Percentiles rank a stretch among this genome's conserved stretches.
These are phyloP conservation scores for Phrynocephalus forsythii DNA, from an alignment of 2,797 vertebrate species.

Conservation along the genomic window DNA sequence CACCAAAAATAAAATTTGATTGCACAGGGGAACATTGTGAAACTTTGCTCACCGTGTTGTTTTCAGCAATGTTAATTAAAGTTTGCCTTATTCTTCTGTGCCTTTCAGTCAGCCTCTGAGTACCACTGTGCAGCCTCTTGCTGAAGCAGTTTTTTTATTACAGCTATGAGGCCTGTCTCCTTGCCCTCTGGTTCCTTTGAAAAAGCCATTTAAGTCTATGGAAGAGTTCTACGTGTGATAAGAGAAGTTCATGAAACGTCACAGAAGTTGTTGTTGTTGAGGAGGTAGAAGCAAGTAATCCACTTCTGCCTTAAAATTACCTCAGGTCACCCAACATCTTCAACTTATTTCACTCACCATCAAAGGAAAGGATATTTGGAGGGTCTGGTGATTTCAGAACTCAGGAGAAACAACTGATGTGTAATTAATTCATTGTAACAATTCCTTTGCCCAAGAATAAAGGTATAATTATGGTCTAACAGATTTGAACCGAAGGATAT, in stretches of 20 bases:
- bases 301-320: background rate
- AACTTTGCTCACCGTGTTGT: slow-evolving; percentile 44
- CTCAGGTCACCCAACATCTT: background rate
- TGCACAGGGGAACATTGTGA: slow-evolving; percentile 64
- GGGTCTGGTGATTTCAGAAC: no score
- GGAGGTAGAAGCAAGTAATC: background rate
- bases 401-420: no score
- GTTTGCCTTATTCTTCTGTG: fast-evolving
- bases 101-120: slow-evolving; percentile 42
- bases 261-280: background rate
- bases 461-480: no score
- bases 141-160: background rate
- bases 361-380: no score
- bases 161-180: slow-evolving; percentile 18
- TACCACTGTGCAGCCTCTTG: background rate
- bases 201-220: background rate
- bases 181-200: slow-evolving; percentile 4
- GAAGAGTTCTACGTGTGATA: background rate
- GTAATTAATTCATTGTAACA: no score
- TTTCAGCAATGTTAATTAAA: slow-evolving; percentile 8
- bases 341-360: background rate
- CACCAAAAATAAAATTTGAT: slow-evolving; percentile 62
- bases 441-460: no score
- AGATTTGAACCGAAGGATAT: no score
- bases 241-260: background rate